phyloP scores from a whole-genome alignment of 2,113 vertebrate genomes.

The Marcusenius ussheri region DNA sequence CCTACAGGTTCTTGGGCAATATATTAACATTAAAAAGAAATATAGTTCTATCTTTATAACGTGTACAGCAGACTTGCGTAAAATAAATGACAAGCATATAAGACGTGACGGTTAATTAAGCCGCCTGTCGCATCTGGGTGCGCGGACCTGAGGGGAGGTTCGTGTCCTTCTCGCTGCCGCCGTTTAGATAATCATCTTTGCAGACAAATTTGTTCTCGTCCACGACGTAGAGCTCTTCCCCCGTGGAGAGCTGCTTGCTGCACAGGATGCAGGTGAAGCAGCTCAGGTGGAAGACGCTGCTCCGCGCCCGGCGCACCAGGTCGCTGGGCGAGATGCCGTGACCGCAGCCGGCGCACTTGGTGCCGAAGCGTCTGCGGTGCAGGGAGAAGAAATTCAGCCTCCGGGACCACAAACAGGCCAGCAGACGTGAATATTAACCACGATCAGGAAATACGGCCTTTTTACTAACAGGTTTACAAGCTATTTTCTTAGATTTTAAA shows the following conservation, averaged over 20 bases:
- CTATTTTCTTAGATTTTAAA: neutral
- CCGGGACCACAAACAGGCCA: no score
- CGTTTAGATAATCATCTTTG: constrained; percentile 94
- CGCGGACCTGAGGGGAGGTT: constrained; percentile 69
- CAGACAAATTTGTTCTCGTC: constrained; percentile 97
- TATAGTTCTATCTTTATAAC: neutral
- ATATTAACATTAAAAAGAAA: neutral
- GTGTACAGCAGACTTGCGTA: neutral
- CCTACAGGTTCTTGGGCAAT: neutral
- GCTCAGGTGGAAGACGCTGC: constrained; percentile 97
- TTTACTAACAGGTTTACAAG: neutral
- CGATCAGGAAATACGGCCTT: neutral
- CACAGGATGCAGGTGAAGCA: constrained; percentile 99
- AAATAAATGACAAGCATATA: neutral
- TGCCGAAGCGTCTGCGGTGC: constrained; percentile 82
- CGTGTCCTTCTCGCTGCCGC: constrained; percentile 86
- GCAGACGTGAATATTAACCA: neutral
- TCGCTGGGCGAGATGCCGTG: constrained; percentile 95
- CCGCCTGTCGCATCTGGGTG: neutral
- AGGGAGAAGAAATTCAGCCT: neutral
- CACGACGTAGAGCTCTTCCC: constrained; percentile 95
- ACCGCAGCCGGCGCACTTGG: constrained; percentile 91
- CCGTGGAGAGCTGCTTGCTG: constrained; percentile 95
- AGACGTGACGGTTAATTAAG: neutral
- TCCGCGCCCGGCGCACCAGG: constrained; percentile 87